Evolutionary conservation across 2,797 vertebrate genomes (phyloP).

Genomic region (Tympanoctomys barrerae): DNA sequence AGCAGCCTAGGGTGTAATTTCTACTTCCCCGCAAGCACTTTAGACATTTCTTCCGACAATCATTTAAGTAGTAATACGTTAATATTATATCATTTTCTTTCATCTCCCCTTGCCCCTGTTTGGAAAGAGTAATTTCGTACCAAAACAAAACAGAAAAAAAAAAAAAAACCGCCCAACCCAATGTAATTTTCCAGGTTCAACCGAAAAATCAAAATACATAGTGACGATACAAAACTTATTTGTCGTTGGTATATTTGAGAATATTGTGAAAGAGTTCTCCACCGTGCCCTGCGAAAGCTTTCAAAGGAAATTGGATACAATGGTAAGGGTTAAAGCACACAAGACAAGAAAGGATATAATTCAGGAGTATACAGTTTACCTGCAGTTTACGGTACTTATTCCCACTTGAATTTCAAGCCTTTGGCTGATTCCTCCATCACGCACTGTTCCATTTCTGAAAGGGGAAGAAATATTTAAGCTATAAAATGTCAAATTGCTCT

Average conservation of each 20-base stretch:
- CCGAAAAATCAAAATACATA: constrained; percentile 68
- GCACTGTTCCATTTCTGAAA: constrained; percentile 87
- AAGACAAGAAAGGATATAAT: constrained; percentile 74
- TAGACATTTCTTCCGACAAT: constrained; percentile 77
- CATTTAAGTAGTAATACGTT: constrained; percentile 67
- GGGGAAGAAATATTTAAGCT: constrained; percentile 88
- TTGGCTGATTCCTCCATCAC: constrained; percentile 83
- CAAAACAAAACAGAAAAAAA: constrained; percentile 76
- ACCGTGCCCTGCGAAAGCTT: constrained; percentile 27
- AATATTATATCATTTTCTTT: constrained; percentile 83
- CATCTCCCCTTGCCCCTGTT: constrained; percentile 52
- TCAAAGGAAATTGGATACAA: constrained; percentile 64
- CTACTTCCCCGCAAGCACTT: constrained; percentile 79
- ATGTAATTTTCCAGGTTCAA: constrained; percentile 73
- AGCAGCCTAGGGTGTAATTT: constrained; percentile 37
- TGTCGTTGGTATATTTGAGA: constrained; percentile 3
- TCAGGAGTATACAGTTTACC: constrained; percentile 82
- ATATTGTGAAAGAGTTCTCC: not conserved
- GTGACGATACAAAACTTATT: constrained; percentile 65
- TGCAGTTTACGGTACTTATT: constrained; percentile 85
- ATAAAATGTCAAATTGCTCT: constrained; percentile 90
- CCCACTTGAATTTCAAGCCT: constrained; percentile 84
- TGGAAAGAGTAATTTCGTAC: constrained; percentile 77
- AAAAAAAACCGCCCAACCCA: constrained; percentile 63
- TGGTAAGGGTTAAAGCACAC: constrained; percentile 60